phyloP scores from a whole-genome alignment of 2,888 invertebrate genomes.

The Heliconius ismenius region DNA sequence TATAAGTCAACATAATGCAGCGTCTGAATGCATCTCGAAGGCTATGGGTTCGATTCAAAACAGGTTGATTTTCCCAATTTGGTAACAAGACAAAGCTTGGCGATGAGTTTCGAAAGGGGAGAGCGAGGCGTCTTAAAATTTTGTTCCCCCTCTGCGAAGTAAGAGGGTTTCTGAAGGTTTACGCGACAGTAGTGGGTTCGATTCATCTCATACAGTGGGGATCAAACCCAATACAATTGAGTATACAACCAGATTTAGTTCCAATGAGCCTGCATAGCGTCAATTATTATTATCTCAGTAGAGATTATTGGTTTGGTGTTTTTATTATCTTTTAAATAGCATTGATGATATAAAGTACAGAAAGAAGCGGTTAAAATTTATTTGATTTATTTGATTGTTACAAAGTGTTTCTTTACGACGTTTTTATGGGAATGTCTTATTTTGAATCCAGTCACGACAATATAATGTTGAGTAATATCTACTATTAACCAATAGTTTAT shows the following conservation, averaged over 20 bases:
- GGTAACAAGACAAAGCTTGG: not conserved
- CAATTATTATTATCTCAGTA: not conserved
- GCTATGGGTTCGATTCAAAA: not conserved
- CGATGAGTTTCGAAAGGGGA: not conserved
- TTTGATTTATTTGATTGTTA: slow-evolving; percentile 1
- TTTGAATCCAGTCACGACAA: not conserved
- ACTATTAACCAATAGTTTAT: not conserved
- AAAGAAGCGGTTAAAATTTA: not conserved
- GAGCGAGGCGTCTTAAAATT: not conserved
- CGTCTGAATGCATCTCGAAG: not conserved
- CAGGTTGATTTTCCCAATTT: not conserved
- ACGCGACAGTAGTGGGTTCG: too few relatives aligned
- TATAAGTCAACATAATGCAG: not conserved
- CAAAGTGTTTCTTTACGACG: slow-evolving; percentile 13
- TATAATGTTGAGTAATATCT: not conserved
- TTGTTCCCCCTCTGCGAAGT: too few relatives aligned
- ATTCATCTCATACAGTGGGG: not conserved
- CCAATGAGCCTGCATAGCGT: not conserved
- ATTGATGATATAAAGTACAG: not conserved
- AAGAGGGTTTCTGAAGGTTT: too few relatives aligned
- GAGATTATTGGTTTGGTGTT: not conserved
- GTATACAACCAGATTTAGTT: too few relatives aligned
- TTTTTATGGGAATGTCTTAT: not conserved
- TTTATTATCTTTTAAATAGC: not conserved
- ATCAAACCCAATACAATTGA: not conserved